Evolutionary conservation across 2,113 vertebrate species (phyloP).

Genomic region (Pantherophis guttatus): DNA sequence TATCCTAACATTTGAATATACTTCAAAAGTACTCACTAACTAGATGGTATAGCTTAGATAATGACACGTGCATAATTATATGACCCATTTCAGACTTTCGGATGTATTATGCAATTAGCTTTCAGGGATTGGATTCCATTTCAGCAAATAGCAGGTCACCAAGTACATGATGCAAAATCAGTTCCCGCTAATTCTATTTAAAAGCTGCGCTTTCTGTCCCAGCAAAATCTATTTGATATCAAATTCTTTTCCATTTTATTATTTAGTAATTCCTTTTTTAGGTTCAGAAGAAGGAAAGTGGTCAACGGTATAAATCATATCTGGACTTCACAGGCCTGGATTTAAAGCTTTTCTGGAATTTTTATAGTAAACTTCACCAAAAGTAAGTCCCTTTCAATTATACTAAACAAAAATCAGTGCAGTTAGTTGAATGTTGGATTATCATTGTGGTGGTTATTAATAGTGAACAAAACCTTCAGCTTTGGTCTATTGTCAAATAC

Average conservation of each 20-base stretch:
- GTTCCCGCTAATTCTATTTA: not conserved
- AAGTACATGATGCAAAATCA: not conserved
- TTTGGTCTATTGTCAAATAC: not conserved
- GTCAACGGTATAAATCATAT: constrained; percentile 85
- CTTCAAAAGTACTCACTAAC: not conserved
- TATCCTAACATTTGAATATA: not conserved
- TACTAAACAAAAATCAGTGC: not conserved
- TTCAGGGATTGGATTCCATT: not conserved
- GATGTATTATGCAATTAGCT: not conserved
- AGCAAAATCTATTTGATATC: not conserved
- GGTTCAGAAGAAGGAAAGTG: constrained; percentile 82
- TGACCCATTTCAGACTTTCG: not conserved
- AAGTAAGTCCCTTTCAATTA: constrained; percentile 74
- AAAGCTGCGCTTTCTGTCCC: not conserved
- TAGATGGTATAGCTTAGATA: not conserved
- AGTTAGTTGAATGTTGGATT: not conserved
- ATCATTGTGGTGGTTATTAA: not conserved
- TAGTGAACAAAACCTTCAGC: not conserved
- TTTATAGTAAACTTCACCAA: constrained; percentile 89
- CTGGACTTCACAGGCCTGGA: constrained; percentile 88
- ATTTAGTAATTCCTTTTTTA: constrained; percentile 44
- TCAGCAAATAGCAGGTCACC: not conserved
- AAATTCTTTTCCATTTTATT: not conserved
- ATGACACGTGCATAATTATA: too few species aligned
- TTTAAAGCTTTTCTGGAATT: constrained; percentile 89